phyloP scores from a whole-genome alignment of 2,113 vertebrate species.

The Cairina moschata region DNA sequence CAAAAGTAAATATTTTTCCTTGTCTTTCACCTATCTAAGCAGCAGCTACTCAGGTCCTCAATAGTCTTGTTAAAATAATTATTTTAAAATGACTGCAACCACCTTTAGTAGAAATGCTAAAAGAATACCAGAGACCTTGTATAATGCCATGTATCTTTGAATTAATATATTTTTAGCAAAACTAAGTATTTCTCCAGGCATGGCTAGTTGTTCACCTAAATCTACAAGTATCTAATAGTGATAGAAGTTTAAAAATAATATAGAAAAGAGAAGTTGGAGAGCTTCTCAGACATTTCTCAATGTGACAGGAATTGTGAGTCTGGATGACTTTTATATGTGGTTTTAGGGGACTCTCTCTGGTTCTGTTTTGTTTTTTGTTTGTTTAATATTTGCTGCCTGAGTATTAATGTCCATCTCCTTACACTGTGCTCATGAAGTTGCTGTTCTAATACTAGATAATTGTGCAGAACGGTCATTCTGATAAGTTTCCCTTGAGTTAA shows the following conservation, averaged over 20 bases:
- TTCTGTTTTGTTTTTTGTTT: not conserved
- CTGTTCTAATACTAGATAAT: not conserved
- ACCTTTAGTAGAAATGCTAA: not conserved
- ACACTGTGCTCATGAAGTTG: conserved; percentile 3
- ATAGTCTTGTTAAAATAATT: conserved; percentile 5
- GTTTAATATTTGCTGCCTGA: conserved; percentile 36
- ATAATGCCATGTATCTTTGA: not conserved
- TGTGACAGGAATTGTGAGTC: not conserved
- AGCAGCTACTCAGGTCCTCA: conserved; percentile 50
- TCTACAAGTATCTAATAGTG: not conserved
- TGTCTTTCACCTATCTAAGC: conserved; percentile 7
- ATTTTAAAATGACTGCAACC: not conserved
- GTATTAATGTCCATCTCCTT: conserved; percentile 47
- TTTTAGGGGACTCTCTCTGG: conserved; percentile 2
- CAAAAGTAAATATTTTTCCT: not conserved
- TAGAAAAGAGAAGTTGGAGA: not conserved
- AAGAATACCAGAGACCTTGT: not conserved
- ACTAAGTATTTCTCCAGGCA: not conserved
- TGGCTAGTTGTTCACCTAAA: not conserved
- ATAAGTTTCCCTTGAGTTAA: conserved; percentile 24
- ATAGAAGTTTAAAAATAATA: not conserved
- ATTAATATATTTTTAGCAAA: not conserved
- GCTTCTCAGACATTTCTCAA: not conserved
- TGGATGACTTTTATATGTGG: conserved; percentile 35
- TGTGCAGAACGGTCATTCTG: conserved; percentile 31